Conservation (phyloP, 2,113 vertebrate species). For the Cyanoramphus novaezelandiae region DNA sequence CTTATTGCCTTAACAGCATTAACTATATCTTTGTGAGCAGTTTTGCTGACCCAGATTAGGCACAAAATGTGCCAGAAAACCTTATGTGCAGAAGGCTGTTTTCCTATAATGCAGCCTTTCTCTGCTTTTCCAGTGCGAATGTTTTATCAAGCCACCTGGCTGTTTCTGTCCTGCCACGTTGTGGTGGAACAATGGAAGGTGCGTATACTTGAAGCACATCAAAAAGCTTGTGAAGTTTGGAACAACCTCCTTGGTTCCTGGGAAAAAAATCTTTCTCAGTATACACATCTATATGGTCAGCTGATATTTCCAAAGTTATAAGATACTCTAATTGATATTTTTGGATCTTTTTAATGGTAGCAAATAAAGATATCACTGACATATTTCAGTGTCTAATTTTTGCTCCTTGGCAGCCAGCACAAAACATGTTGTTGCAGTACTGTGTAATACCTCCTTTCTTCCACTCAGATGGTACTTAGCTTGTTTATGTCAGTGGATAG, state of each 20-base stretch:
- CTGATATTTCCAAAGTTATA: not conserved
- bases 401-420: not conserved
- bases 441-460: not conserved
- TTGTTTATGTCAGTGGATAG: not conserved
- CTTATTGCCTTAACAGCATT: rapidly evolving
- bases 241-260: rapidly evolving
- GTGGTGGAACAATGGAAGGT: no score
- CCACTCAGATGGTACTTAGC: rapidly evolving
- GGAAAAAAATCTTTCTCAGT: not conserved
- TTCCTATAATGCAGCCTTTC: not conserved
- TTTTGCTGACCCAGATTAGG: not conserved
- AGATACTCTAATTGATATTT: not conserved
- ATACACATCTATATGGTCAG: rapidly evolving
- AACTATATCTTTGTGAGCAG: not conserved
- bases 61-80: rapidly evolving
- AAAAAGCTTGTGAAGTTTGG: not conserved
- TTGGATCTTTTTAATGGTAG: not conserved
- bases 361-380: not conserved
- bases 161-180: rapidly evolving
- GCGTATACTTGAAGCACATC: not conserved
- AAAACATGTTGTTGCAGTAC: not conserved
- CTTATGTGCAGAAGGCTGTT: not conserved
- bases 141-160: not conserved
- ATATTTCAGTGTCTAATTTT: not conserved
- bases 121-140: not conserved